Conservation (phyloP, 1,140 invertebrate species). For the Idris sp. region DNA sequence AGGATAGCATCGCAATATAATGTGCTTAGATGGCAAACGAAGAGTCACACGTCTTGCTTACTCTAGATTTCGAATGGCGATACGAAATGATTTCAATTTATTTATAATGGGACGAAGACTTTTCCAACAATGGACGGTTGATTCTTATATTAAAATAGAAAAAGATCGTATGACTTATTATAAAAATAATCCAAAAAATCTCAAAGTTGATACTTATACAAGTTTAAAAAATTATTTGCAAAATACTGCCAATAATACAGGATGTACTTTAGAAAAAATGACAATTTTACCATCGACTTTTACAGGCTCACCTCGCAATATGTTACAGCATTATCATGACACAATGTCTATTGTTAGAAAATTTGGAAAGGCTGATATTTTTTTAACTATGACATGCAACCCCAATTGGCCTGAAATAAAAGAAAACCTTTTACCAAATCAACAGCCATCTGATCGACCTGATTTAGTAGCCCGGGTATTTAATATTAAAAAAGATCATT, state of each 20-base stretch:
- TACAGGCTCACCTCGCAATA: slow-evolving; percentile 9
- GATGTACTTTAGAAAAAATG: not conserved
- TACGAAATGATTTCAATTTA: slow-evolving; percentile 9
- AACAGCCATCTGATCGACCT: too few relatives aligned
- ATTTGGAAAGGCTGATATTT: too few relatives aligned
- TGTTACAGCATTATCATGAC: slow-evolving; percentile 13
- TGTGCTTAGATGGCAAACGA: slow-evolving; percentile 6
- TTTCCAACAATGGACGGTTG: slow-evolving; percentile 6
- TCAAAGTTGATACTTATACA: not conserved
- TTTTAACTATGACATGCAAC: too few relatives aligned
- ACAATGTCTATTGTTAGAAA: slow-evolving; percentile 3
- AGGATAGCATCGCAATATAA: slow-evolving; percentile 9
- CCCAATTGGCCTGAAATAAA: too few relatives aligned
- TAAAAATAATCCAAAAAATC: not conserved
- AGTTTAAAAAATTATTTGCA: not conserved
- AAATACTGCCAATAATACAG: not conserved
- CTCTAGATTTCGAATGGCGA: slow-evolving; percentile 28
- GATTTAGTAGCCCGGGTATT: too few relatives aligned
- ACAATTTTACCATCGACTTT: slow-evolving; percentile 1
- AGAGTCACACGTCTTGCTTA: slow-evolving; percentile 27
- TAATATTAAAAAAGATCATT: too few relatives aligned
- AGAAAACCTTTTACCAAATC: too few relatives aligned
- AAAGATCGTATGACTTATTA: not conserved
- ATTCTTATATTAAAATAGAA: slow-evolving; percentile 1
- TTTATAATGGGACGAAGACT: slow-evolving; percentile 12